Evolutionary conservation across 2,113 vertebrate genomes (phyloP), one percentile per base, ranked within the genome.

Genomic region (Scalopus aquaticus): DNA sequence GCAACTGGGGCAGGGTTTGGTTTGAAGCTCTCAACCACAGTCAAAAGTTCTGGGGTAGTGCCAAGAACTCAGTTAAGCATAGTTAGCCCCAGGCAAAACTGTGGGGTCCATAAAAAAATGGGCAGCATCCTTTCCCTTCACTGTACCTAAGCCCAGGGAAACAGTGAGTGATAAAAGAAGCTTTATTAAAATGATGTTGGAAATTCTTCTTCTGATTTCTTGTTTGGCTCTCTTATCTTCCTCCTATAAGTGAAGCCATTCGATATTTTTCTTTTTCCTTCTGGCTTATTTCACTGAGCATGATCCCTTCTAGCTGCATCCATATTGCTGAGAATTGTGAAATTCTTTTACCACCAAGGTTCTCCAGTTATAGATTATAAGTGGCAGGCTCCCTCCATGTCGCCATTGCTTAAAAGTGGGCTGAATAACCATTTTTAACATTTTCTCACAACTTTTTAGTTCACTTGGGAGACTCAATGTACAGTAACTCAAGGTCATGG

Each of bases 1-100:
- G 9, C 6, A 0, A 4, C 1, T 6, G 32, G 42, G 28, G 4
- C 13, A 28, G 9, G 35, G 1, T 35, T 69, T 58, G 10, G 7
- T 42, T 12, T 24, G 54, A 69, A 26, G 32, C 82, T 42, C 10
- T 11, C 54, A 64, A 0, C 32, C 42, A 9, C 8, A 16, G 37
- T 24, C 11, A 1, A 46, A 35, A 24, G 62, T 28, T 6, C 28
- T 15, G 1, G 9, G 9, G 15, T 6, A 26, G 15, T n/a, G 5
- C 72, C 11, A 8, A 30, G 17, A 78, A 62, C 39, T 67, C 39
- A 62, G 35, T 69, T 15, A 35, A 26, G 65, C 16, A n/a, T 7
- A 67, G 39, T 30, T 39, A 64, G 19, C 37, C 65, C 70, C 6
- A 49, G 28, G 49, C 7, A 28, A 24, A 67, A 56, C 1, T 7